Evolutionary conservation across 23 tunicate species (phyloP).

Genomic region (Ciona savignyi): DNA sequence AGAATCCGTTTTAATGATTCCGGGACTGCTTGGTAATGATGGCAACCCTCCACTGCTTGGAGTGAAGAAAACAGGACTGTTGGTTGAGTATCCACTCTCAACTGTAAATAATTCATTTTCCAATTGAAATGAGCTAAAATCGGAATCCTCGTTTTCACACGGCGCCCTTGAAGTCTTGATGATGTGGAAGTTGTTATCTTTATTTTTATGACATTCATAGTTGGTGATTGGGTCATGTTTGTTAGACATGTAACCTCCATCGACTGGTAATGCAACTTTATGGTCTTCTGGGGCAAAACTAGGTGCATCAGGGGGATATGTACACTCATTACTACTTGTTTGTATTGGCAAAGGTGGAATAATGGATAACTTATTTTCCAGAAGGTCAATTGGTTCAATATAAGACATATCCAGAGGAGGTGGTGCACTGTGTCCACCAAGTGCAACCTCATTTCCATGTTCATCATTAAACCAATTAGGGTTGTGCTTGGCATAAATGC

Average conservation of each 20-base stretch:
- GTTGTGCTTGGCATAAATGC: conserved; percentile 12
- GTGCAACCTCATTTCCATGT: background rate
- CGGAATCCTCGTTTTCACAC: background rate
- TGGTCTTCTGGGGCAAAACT: too few species aligned
- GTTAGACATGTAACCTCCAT: background rate
- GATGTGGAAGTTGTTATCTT: too few species aligned
- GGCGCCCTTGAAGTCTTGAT: background rate
- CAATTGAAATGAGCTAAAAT: background rate
- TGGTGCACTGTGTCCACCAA: background rate
- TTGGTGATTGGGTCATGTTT: background rate
- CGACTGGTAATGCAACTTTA: background rate
- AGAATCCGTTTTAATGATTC: background rate
- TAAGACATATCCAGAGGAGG: background rate
- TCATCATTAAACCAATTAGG: conserved; percentile 35
- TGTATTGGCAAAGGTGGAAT: background rate
- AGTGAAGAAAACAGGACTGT: background rate
- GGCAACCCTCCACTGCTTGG: background rate
- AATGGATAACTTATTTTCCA: background rate
- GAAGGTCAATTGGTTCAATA: too few species aligned
- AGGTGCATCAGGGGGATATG: background rate
- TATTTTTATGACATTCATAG: too few species aligned
- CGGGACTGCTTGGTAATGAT: background rate
- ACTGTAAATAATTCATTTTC: background rate
- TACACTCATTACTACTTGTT: too few species aligned
- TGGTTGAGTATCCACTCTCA: background rate